Percentiles rank a stretch among this genome's conserved stretches.
Conservation (phyloP, 2,113 vertebrate genomes). For the Ranitomeya imitator region DNA sequence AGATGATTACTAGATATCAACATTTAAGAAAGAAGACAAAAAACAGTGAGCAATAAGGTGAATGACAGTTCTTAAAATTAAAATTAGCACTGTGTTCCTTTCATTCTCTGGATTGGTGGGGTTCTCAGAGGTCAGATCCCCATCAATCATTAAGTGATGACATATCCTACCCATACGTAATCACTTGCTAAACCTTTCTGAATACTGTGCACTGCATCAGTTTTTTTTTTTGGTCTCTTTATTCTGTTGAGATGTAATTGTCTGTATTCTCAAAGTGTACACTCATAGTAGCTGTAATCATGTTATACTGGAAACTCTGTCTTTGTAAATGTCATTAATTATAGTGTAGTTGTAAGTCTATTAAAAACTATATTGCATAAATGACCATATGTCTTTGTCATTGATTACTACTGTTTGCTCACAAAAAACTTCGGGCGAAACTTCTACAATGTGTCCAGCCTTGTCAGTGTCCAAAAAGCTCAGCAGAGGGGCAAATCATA, state of each 20-base stretch:
- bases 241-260: not conserved
- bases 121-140: no score
- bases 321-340: not conserved
- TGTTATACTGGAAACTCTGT: not conserved
- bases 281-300: not conserved
- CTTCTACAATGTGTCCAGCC: no score
- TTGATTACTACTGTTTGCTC: no score
- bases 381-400: not conserved
- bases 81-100: not conserved
- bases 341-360: constrained; percentile 19
- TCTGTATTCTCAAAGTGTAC: not conserved
- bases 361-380: constrained; percentile 31
- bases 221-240: not conserved
- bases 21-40: not conserved
- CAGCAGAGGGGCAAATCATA: no score
- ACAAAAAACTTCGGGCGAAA: no score
- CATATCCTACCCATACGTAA: no score
- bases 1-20: not conserved
- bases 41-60: not conserved
- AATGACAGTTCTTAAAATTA: not conserved
- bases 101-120: no score
- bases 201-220: not conserved
- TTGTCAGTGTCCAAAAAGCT: no score
- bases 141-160: no score
- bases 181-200: not conserved